Evolutionary conservation across 2,113 vertebrate species (phyloP).

Genomic region (Collichthys lucidus): DNA sequence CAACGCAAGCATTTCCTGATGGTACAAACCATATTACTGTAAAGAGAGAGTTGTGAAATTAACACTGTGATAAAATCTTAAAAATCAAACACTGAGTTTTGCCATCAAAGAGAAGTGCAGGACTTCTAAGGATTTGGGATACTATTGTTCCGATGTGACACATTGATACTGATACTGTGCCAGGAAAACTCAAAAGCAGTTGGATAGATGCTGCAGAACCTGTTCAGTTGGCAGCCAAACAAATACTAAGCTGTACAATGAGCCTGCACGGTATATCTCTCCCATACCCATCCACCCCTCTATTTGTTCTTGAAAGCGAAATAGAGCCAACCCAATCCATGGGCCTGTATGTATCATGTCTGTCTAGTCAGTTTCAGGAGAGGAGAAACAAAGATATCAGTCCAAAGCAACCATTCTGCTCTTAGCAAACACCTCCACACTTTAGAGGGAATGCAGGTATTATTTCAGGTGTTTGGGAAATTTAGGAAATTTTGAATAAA

Average conservation of each 20-base stretch:
- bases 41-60: background rate
- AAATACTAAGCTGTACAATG: constrained; percentile 52
- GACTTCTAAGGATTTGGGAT: constrained; percentile 44
- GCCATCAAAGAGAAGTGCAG: constrained; percentile 34
- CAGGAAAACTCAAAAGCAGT: constrained; percentile 68
- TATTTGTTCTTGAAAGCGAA: constrained; percentile 53
- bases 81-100: constrained; percentile 46
- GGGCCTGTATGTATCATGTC: constrained; percentile 35
- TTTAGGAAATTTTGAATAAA: constrained; percentile 41
- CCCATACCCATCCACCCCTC: constrained; percentile 37
- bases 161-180: constrained; percentile 46
- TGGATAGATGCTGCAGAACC: constrained; percentile 62
- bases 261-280: constrained; percentile 49
- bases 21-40: background rate
- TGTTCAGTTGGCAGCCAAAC: constrained; percentile 67
- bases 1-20: background rate
- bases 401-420: constrained; percentile 48
- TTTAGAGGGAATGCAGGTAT: constrained; percentile 48
- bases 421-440: constrained; percentile 61
- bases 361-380: constrained; percentile 44
- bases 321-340: constrained; percentile 54
- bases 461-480: constrained; percentile 52
- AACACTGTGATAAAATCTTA: constrained; percentile 47
- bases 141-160: constrained; percentile 60
- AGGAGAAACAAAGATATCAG: constrained; percentile 60